Percentiles rank a stretch among this genome's conserved stretches.
These are phyloP conservation scores for Polypedilum vanderplanki DNA, from an alignment of 1,140 invertebrate species.

Conservation along the genomic window DNA sequence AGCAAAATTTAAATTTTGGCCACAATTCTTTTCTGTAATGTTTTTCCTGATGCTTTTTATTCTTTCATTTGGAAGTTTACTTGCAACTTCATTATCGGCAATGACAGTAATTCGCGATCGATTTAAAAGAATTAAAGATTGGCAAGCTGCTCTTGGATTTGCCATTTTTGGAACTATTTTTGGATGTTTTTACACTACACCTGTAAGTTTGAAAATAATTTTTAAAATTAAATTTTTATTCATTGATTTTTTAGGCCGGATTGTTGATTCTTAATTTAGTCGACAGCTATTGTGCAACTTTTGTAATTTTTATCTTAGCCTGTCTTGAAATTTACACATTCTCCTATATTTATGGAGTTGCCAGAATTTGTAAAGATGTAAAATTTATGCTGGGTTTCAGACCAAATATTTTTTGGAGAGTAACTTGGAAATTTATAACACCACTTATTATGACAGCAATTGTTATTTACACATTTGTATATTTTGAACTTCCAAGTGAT, in stretches of 20 bases:
- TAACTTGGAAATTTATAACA: constrained; percentile 72
- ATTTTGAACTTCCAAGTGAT: neutral
- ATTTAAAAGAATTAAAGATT: constrained; percentile 55
- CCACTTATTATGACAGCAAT: constrained; percentile 55
- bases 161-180: constrained; percentile 57
- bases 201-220: constrained; percentile 42
- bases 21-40: constrained; percentile 75
- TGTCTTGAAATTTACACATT: constrained; percentile 62
- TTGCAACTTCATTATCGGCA: constrained; percentile 58
- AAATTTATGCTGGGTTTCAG: constrained; percentile 67
- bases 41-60: constrained; percentile 86
- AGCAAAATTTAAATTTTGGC: constrained; percentile 66
- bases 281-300: constrained; percentile 76
- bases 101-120: constrained; percentile 63
- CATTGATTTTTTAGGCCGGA: constrained; percentile 47
- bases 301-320: constrained; percentile 67
- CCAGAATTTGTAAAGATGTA: constrained; percentile 56
- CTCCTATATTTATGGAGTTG: constrained; percentile 68
- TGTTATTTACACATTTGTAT: neutral
- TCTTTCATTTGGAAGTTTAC: constrained; percentile 66
- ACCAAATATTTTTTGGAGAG: constrained; percentile 68
- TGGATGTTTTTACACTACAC: constrained; percentile 68
- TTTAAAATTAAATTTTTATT: neutral
- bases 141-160: constrained; percentile 52
- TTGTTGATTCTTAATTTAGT: constrained; percentile 78